Base-by-base conservation (phyloP, 2,888 invertebrate species). In the Hyppa rectilinea region DNA sequence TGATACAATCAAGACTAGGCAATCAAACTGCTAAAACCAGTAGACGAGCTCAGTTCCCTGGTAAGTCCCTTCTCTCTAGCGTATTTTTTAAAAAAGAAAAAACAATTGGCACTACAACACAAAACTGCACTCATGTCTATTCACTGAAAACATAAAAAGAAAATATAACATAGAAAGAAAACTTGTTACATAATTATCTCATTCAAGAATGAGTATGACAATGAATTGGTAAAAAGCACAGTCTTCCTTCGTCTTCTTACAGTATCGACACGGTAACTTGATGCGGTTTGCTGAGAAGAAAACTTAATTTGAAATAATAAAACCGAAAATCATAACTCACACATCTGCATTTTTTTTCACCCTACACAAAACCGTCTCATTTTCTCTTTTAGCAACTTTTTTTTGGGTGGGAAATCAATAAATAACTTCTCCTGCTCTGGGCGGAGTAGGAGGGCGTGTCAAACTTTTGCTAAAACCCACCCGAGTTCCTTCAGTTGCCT, bases 41-140 rank as follows among this genome's bases (percentile, higher is more conserved):
- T 72, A 73, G 55, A 36, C 69, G 70, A 26, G 88, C 83, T 5
- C 7, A 76, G 0, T 92, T 94, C 69, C 90, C 92, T 60, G 78
- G 94, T 94, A 85, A 89, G 87, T 87, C 43, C 55, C 34, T 73
- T 47, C 23, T 58, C 29, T 68, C 34, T 58, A 40, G 5, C n/a
- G 6, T 17, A 5, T 12, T 53, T 36, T 20, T 29, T 20, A 17
- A 53, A 31, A 20, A 17, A 40, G 45, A 40, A 29, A 61, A 23
- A 9, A 56, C 14, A 36, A 34, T 26, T 40, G n/a, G 34, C 40
- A 45, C 14, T 20, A 34, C 31, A 23, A 45, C 45, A 71, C 31
- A 43, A 43, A 29, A 20, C 29, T 36, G 29, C 29, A 40, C 6
- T 56, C 14, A n/a, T 40, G 4, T 40, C 7, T 43, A 4, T 20